These are phyloP conservation scores for Xyrichtys novacula DNA, from an alignment of 2,797 vertebrate genomes.

Conservation along the genomic window DNA sequence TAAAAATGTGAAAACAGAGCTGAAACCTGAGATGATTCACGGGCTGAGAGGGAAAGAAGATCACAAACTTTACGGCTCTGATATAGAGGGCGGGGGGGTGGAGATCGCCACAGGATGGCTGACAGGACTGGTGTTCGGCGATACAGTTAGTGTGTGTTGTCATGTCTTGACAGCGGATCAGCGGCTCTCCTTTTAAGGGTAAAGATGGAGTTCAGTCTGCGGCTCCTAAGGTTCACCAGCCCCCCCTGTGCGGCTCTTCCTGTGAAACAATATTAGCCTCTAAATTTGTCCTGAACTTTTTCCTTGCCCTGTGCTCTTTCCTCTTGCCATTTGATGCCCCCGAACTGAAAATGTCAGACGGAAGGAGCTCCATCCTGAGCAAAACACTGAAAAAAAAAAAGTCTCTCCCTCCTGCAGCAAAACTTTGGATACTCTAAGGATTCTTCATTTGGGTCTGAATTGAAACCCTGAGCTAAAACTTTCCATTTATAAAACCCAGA, in stretches of 20 bases:
- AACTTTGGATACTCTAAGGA: background rate
- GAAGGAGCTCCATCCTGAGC: background rate
- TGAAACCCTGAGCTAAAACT: background rate
- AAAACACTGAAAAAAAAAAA: background rate
- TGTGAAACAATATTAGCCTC: constrained; percentile 27
- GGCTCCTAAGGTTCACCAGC: constrained; percentile 42
- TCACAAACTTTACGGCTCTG: constrained; percentile 13
- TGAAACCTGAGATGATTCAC: constrained; percentile 34
- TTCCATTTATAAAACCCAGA: constrained; percentile 3
- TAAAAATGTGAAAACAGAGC: constrained; percentile 25
- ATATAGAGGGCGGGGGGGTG: constrained; percentile 37
- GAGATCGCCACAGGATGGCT: constrained; percentile 3
- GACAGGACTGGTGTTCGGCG: background rate
- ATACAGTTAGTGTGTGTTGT: constrained; percentile 46
- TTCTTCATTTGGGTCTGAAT: background rate
- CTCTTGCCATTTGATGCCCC: constrained; percentile 10
- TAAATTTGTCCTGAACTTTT: constrained; percentile 33
- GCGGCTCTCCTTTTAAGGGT: constrained; percentile 64
- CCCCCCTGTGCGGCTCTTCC: constrained; percentile 21
- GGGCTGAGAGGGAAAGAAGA: constrained; percentile 19
- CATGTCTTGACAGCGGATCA: constrained; percentile 46
- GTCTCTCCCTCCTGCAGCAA: background rate
- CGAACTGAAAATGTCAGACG: background rate
- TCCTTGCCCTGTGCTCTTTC: constrained; percentile 15
- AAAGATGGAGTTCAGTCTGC: constrained; percentile 44